These are phyloP conservation scores for Drosophila pseudotakahashii DNA, from an alignment of 2,888 invertebrate genomes.

Conservation along the genomic window DNA sequence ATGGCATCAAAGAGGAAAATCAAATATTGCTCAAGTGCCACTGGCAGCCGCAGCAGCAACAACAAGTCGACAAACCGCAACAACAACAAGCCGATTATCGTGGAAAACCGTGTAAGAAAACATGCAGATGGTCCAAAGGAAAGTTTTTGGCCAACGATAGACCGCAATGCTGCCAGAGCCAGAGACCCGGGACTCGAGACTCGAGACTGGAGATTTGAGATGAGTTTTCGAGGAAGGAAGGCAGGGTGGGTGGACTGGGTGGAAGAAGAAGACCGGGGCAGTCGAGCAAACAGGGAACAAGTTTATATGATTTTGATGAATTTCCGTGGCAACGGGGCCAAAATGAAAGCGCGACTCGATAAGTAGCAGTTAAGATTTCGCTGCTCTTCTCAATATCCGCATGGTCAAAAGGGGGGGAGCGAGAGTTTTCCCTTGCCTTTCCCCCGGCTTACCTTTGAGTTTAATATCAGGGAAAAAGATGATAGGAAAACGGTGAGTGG, in stretches of 20 bases:
- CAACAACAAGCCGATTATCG: conserved; percentile 43
- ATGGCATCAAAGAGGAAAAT: conserved; percentile 79
- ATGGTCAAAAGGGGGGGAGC: conserved; percentile 25
- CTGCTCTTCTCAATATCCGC: conserved; percentile 55
- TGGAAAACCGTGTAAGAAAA: conserved; percentile 57
- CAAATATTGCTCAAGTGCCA: conserved; percentile 79
- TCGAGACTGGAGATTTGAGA: conserved; percentile 22
- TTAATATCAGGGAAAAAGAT: conserved; percentile 71
- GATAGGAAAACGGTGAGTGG: conserved; percentile 1
- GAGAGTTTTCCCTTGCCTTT: conserved; percentile 2
- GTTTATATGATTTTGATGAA: conserved; percentile 80
- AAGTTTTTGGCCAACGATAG: conserved; percentile 74
- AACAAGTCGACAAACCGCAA: conserved; percentile 14
- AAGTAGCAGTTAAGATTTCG: conserved; percentile 77
- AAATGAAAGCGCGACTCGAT: conserved; percentile 74
- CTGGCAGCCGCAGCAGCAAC: conserved; percentile 56
- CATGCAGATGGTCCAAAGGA: conserved; percentile 74
- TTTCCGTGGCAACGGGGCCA: conserved; percentile 80
- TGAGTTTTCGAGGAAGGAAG: conserved; percentile 6
- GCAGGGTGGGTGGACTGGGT: not conserved
- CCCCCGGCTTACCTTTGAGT: conserved; percentile 51
- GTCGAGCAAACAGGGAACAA: conserved; percentile 57
- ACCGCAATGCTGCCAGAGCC: conserved; percentile 59
- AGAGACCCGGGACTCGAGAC: conserved; percentile 17
- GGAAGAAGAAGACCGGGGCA: not conserved